Evolutionary conservation across 2,797 vertebrate species (phyloP).

Genomic region (Syncerus caffer): DNA sequence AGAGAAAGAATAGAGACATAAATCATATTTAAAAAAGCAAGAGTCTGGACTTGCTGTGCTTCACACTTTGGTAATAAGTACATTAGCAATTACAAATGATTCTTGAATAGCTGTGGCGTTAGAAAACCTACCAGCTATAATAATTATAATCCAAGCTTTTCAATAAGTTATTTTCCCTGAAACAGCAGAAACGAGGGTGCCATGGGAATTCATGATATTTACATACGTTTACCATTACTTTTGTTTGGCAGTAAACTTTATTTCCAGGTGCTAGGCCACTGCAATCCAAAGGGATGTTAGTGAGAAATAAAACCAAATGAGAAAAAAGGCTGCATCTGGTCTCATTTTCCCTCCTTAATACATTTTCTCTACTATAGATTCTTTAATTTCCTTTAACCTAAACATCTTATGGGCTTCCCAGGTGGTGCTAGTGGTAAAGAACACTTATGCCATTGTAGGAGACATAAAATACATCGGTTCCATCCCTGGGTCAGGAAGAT

Average conservation of each 20-base stretch:
- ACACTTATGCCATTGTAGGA: not conserved
- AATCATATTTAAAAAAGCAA: not conserved
- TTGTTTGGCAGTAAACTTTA: constrained; percentile 30
- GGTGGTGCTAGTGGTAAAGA: not conserved
- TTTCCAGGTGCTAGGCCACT: constrained; percentile 17
- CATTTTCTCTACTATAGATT: not conserved
- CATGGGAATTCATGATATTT: constrained; percentile 11
- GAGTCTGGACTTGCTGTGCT: not conserved
- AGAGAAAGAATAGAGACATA: not conserved
- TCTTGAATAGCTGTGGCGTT: not conserved
- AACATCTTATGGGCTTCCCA: not conserved
- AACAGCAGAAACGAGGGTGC: not conserved
- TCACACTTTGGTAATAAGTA: constrained; percentile 24
- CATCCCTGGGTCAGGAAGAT: not conserved
- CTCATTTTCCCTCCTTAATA: not conserved
- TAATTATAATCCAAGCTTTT: constrained; percentile 32
- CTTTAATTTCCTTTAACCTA: not conserved
- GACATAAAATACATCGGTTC: not conserved
- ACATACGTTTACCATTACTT: constrained; percentile 22
- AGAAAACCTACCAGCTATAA: constrained; percentile 46
- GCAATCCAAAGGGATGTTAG: not conserved
- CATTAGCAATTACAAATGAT: not conserved
- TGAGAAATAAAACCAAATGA: constrained; percentile 17
- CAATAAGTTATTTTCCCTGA: constrained; percentile 19
- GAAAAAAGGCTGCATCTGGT: not conserved